Conservation (phyloP, 2,113 vertebrate species). For the Daphoenositta chrysoptera region DNA sequence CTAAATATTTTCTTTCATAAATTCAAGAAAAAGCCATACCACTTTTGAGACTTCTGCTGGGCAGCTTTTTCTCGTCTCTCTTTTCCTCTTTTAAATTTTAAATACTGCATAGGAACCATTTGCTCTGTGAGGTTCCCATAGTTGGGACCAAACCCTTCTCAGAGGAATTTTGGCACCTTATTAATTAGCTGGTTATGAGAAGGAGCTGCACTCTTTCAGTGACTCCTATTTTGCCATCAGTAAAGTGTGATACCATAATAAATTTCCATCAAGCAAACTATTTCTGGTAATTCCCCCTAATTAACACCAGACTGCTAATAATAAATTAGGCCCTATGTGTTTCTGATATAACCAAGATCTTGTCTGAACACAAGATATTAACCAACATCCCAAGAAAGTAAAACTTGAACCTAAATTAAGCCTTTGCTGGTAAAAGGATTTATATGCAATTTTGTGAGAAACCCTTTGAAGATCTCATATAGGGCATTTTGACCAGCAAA, state of each 20-base stretch:
- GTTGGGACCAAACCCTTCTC: conserved; percentile 71
- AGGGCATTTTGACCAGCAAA: conserved; percentile 66
- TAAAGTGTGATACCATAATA: conserved; percentile 78
- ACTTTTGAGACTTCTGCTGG: conserved; percentile 46
- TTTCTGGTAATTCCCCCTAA: conserved; percentile 84
- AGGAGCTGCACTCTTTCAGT: conserved; percentile 79
- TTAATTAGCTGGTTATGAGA: conserved; percentile 80
- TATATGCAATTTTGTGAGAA: conserved; percentile 68
- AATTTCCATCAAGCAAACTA: conserved; percentile 80
- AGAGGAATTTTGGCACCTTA: conserved; percentile 79
- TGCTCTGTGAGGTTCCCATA: conserved; percentile 66
- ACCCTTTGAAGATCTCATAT: conserved; percentile 72
- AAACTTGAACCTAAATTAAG: conserved; percentile 73
- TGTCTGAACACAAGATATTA: conserved; percentile 71
- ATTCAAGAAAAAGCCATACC: conserved; percentile 16
- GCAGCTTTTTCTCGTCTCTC: conserved; percentile 23
- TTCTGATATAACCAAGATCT: conserved; percentile 85
- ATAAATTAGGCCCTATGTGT: conserved; percentile 77
- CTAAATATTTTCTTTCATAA: conserved; percentile 61
- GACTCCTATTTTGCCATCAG: conserved; percentile 78
- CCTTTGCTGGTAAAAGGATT: conserved; percentile 71
- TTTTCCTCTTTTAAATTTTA: conserved; percentile 76
- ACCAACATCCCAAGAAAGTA: conserved; percentile 64
- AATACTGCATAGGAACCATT: conserved; percentile 70
- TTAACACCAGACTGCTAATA: conserved; percentile 82